Conservation (phyloP, 1,140 invertebrate species). For the Lepidurus arcticus region DNA sequence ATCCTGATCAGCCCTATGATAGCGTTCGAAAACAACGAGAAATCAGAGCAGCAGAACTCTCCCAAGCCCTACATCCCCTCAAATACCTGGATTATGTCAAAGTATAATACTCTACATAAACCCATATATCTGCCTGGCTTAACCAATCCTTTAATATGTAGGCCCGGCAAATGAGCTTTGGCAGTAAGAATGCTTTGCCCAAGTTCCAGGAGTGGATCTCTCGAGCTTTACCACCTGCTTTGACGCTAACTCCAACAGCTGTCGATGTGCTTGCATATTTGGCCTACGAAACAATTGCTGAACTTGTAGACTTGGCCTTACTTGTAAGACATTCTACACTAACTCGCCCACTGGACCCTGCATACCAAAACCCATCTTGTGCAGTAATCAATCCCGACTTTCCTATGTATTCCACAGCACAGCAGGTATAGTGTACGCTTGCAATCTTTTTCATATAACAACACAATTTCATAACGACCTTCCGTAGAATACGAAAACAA, state of each 20-base stretch:
- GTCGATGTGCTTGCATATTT: conserved; percentile 56
- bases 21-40: conserved; percentile 28
- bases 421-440: background rate
- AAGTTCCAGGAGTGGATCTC: conserved; percentile 55
- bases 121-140: background rate
- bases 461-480: background rate
- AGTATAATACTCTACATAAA: conserved; percentile 17
- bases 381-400: background rate
- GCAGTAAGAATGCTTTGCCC: conserved; percentile 45
- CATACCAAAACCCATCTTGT: background rate
- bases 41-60: conserved; percentile 23
- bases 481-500: background rate
- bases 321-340: conserved; percentile 55
- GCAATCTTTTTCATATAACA: background rate
- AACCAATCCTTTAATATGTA: conserved; percentile 40
- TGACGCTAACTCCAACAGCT: conserved; percentile 49
- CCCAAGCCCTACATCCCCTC: conserved; percentile 14
- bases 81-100: conserved; percentile 31
- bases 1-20: conserved; percentile 5
- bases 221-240: conserved; percentile 44
- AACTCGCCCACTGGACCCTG: conserved; percentile 47
- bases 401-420: background rate
- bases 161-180: conserved; percentile 50
- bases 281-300: conserved; percentile 61
- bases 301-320: conserved; percentile 59